A percentile compares a stretch with the other conserved stretches of the same genome.
Evolutionary conservation across 2,113 vertebrate genomes (phyloP).

Genomic region (Burhinus bistriatus): DNA sequence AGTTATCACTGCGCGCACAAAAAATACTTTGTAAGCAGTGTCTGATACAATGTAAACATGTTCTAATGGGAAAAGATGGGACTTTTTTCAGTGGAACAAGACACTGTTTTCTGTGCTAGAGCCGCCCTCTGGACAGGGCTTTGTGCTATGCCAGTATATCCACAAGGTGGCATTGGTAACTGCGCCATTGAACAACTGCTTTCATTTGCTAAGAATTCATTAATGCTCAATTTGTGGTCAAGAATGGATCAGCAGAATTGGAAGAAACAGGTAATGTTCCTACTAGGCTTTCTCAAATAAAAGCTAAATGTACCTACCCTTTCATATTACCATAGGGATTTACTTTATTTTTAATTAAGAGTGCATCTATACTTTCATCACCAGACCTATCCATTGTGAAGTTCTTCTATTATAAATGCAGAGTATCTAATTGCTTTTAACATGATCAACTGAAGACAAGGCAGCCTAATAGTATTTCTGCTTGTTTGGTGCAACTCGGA

Average conservation of each 20-base stretch:
- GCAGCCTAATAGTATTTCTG: neutral
- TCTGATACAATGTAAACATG: neutral
- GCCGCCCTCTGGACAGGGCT: neutral
- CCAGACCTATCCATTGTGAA: neutral
- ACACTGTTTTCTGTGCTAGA: neutral
- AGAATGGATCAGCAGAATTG: neutral
- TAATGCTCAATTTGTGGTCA: neutral
- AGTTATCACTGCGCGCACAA: neutral
- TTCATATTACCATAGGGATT: neutral
- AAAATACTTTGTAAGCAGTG: neutral
- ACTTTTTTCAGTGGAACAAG: neutral
- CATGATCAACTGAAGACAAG: neutral
- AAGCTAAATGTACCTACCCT: neutral
- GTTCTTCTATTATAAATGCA: neutral
- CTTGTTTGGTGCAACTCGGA: neutral
- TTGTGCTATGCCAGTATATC: neutral
- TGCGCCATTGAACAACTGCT: neutral
- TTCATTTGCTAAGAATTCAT: neutral
- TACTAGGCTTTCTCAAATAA: neutral
- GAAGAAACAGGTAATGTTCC: neutral
- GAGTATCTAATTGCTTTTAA: neutral
- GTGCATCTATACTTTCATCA: neutral
- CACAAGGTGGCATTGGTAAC: slow-evolving; percentile 59
- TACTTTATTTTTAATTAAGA: neutral
- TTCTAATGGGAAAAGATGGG: neutral